Base-by-base conservation (phyloP, 2,113 vertebrate genomes). In the Rhegmatorhina hoffmannsi region DNA sequence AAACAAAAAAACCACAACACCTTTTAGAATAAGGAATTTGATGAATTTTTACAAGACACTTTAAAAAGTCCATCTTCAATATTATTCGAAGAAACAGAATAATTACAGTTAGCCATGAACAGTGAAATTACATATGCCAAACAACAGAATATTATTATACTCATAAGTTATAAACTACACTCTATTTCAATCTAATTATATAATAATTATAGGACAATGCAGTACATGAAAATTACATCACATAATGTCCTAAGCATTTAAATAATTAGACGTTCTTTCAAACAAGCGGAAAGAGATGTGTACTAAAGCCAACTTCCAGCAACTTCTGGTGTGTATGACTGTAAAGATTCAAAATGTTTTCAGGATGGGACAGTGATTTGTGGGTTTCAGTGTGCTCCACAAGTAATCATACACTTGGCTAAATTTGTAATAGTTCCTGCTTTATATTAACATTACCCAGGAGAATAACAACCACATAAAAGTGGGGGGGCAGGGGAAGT, bases 21-120 rank as follows among this genome's bases (percentile, higher is more conserved):
- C 2, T 52, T 16, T 83, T 94, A 46, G 29, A 89, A 96, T 97
- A 87, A 60, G 31, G 5, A 87, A 46, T 89, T 19, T 87, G 8
- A 53, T 77, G 19, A 55, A 75, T 87, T 13, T 89, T 91, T 87
- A n/a, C 11, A 76, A 13, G 17, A 89, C 17, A 88, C 24, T 79
- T 80, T 72, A 93, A 87, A 90, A 53, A 80, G 80, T 67, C 17
- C 6, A 55, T 60, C 16, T 59, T 67, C 84, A 40, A 84, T 90
- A 87, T 82, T 52, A 67, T 58, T 89, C 68, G 58, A 58, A 40
- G 46, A 91, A 94, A 74, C 4, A 62, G 3, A 79, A 62, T 68
- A 75, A 60, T 68, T 87, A 62, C 15, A 56, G 24, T 18, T 84
- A 58, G 5, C 33, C 7, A 73, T 63, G n/a, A 38, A 28, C 17